Percentiles rank a stretch among this genome's conserved stretches.
Conservation (phyloP, 2,888 invertebrate genomes). For the Dione juno region DNA sequence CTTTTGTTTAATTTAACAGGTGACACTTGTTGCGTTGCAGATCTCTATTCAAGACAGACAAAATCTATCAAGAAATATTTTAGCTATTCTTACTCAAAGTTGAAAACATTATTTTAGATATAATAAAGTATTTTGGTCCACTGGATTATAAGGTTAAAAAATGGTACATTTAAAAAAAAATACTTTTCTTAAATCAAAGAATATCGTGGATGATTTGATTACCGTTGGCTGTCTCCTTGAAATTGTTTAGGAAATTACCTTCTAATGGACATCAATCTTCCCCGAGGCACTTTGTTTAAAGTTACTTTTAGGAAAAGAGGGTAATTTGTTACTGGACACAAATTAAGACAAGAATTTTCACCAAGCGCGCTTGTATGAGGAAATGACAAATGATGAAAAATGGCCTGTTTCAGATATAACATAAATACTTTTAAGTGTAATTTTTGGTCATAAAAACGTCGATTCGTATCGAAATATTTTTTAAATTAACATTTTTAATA, state of each 20-base stretch:
- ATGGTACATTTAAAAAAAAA: constrained; percentile 12
- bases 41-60: too few relatives aligned
- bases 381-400: constrained; percentile 37
- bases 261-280: constrained; percentile 72
- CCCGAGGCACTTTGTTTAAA: constrained; percentile 60
- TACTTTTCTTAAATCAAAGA: constrained; percentile 24
- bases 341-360: constrained; percentile 65
- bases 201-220: constrained; percentile 42
- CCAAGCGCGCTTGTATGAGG: constrained; percentile 34
- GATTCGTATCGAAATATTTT: not conserved
- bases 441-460: not conserved
- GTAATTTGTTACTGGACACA: constrained; percentile 68
- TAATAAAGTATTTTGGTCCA: not conserved
- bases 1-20: too few relatives aligned
- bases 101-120: not conserved
- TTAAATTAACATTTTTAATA: not conserved
- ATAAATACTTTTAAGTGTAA: not conserved
- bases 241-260: constrained; percentile 65
- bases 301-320: constrained; percentile 62
- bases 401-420: not conserved
- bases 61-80: not conserved
- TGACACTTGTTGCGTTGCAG: too few relatives aligned
- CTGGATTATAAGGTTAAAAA: not conserved
- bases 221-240: constrained; percentile 42
- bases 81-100: not conserved